phyloP scores from a whole-genome alignment of 2,797 vertebrate genomes.

The Lagodon rhomboides region DNA sequence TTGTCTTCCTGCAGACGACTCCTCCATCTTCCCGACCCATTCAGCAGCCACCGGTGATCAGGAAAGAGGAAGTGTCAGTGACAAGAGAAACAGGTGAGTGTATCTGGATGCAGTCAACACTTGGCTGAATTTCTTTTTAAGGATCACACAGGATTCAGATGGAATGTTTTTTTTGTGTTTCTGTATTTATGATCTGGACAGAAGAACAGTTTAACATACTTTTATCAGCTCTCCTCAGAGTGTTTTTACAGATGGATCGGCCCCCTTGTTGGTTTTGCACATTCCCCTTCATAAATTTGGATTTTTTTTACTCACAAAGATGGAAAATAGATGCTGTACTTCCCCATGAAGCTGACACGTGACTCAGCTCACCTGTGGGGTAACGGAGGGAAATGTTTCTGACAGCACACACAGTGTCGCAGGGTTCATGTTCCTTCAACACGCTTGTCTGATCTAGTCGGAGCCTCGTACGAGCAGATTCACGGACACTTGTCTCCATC shows the following conservation, averaged over 20 bases:
- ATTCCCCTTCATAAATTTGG: not conserved
- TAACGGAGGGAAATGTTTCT: not conserved
- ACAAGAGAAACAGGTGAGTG: slow-evolving; percentile 74
- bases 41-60: slow-evolving; percentile 79
- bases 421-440: slow-evolving; percentile 7
- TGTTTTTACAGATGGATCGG: slow-evolving; percentile 14
- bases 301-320: not conserved
- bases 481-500: slow-evolving; percentile 53
- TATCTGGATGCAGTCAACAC: not conserved
- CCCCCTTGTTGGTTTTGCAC: not conserved
- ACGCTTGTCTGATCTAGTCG: not conserved
- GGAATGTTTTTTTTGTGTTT: not conserved
- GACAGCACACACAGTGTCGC: not conserved
- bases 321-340: slow-evolving; percentile 3
- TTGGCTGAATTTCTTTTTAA: not conserved
- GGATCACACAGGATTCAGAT: not conserved
- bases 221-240: not conserved
- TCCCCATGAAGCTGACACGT: slow-evolving; percentile 19
- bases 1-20: slow-evolving; percentile 68
- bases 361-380: slow-evolving; percentile 22
- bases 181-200: too few species aligned
- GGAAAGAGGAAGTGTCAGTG: slow-evolving; percentile 36
- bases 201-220: not conserved
- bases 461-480: not conserved
- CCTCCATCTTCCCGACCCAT: slow-evolving; percentile 79